Base-by-base conservation (phyloP, 2,888 invertebrate genomes). In the Choristoneura rosaceana region DNA sequence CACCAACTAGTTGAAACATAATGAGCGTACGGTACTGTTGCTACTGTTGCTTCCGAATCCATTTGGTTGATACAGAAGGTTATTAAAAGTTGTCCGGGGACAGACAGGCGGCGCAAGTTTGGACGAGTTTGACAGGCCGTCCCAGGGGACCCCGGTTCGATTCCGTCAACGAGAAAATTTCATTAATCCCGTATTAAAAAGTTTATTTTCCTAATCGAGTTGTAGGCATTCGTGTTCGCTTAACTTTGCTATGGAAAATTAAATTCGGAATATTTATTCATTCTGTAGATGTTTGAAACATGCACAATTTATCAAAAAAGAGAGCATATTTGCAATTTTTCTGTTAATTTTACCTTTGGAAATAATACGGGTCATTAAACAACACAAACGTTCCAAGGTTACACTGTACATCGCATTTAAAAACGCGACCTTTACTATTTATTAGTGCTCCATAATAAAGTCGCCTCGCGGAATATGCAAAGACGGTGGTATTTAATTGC, bases 401-500 rank as follows among this genome's bases (percentile, higher is more conserved):
- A 2, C 55, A 50, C n/a, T n/a, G n/a, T 58, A 47, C 45, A 4
- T 59, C 61, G 17, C 62, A 47, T 71, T 71, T 71, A 64, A 70
- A 71, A 74, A 66, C 64, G 69, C 70, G 81, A 90, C 91, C 90
- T 92, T 91, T 90, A 85, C 87, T 88, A 89, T 90, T 88, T 91
- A 92, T 91, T 90, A 89, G 88, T 86, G 80, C 79, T 80, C 83
- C 81, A 85, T 86, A 87, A 90, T 90, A 88, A 90, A 90, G 89
- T 84, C 82, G 82, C 82, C 78, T 80, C 64, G 60, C 83, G 84
- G 89, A 92, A 91, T 91, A 93, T 92, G 93, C 93, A 92, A 91
- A 94, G 93, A 91, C 91, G 91, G 89, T 82, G 88, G 93, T 88
- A 93, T 94, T 94, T 94, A 94, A 94, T 94, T 94, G 93, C 92